phyloP scores from a whole-genome alignment of 2,113 vertebrate genomes.

The Gymnarchus niloticus region DNA sequence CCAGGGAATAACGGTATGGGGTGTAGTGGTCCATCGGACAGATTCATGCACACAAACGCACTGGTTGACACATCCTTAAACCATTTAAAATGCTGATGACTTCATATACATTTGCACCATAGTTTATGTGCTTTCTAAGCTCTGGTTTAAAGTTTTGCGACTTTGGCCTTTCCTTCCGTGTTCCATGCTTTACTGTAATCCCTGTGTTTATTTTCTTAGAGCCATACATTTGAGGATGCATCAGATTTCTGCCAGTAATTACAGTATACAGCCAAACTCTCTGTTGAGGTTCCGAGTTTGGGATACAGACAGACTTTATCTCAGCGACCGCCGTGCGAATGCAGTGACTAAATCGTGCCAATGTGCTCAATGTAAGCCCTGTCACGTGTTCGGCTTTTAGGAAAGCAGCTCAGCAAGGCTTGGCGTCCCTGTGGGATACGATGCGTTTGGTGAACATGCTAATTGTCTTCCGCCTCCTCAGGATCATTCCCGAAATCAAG shows the following conservation, averaged over 20 bases:
- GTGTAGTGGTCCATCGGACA: neutral
- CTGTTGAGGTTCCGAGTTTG: neutral
- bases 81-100: neutral
- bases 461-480: slow-evolving; percentile 68
- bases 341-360: neutral
- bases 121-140: neutral
- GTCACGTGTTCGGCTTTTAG: slow-evolving; percentile 40
- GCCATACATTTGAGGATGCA: neutral
- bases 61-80: neutral
- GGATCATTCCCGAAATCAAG: slow-evolving; percentile 70
- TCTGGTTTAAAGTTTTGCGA: neutral
- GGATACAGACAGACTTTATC: neutral
- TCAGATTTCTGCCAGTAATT: neutral
- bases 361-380: neutral
- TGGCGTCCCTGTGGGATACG: slow-evolving; percentile 70
- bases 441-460: slow-evolving; percentile 65
- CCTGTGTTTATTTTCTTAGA: neutral
- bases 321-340: neutral
- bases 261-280: neutral
- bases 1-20: neutral
- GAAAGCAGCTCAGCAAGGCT: slow-evolving; percentile 53
- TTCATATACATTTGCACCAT: neutral
- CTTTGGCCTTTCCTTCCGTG: neutral
- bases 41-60: neutral
- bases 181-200: neutral